Percentiles rank a stretch among this genome's conserved stretches.
Evolutionary conservation across 35 echinoderm and acorn worm species (phyloP).

Genomic region (Lytechinus pictus): DNA sequence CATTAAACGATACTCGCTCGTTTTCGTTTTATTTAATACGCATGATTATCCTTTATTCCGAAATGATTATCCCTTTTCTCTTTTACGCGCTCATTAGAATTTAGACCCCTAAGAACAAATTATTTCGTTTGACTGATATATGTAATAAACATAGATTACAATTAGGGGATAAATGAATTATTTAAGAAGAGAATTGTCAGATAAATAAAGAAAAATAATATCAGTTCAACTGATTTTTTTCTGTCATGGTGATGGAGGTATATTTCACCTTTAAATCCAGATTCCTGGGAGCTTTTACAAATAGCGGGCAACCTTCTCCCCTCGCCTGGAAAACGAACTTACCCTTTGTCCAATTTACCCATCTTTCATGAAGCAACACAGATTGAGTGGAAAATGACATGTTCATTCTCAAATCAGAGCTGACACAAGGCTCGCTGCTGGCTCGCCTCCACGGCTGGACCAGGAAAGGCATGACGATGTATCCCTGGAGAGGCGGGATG

Average conservation of each 20-base stretch:
- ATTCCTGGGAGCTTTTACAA: background rate
- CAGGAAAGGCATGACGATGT: background rate
- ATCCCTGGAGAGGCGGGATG: background rate
- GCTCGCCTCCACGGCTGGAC: background rate
- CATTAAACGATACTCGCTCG: too few relatives aligned
- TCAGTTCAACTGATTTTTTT: too few relatives aligned
- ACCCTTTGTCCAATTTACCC: background rate
- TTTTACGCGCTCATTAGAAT: too few relatives aligned
- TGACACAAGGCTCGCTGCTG: background rate
- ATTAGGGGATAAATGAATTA: too few relatives aligned
- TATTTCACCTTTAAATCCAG: background rate
- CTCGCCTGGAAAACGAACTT: background rate
- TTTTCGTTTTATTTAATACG: too few relatives aligned
- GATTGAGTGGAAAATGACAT: conserved; percentile 12
- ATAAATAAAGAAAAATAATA: too few relatives aligned
- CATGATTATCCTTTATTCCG: too few relatives aligned
- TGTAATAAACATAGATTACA: too few relatives aligned
- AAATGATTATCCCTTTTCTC: too few relatives aligned
- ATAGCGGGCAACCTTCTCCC: background rate
- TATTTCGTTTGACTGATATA: too few relatives aligned
- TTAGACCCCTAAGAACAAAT: too few relatives aligned
- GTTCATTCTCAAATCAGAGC: background rate
- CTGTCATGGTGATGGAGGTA: background rate
- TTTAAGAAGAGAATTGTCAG: too few relatives aligned
- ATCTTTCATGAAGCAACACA: background rate